These are phyloP conservation scores for Leucophenga varia DNA, from an alignment of 1,140 invertebrate species.

Conservation along the genomic window DNA sequence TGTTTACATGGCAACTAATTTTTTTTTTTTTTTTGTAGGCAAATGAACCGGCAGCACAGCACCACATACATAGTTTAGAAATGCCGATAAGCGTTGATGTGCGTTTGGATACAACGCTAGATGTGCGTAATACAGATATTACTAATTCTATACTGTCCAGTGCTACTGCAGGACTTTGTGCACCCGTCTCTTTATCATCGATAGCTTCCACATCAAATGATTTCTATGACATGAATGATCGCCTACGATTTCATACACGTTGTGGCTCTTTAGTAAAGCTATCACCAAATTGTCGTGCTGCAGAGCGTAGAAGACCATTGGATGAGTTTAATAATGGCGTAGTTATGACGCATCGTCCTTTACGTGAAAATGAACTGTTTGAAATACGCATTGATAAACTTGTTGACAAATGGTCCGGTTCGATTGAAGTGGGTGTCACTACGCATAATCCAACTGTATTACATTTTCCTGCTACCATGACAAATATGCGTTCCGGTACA, in stretches of 20 bases:
- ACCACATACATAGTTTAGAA: slow-evolving; percentile 43
- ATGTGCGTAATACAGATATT: too few species aligned
- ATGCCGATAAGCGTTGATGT: slow-evolving; percentile 51
- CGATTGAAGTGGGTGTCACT: slow-evolving; percentile 92
- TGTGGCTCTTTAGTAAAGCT: slow-evolving; percentile 87
- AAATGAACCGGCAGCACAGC: slow-evolving; percentile 32
- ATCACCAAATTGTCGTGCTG: slow-evolving; percentile 79
- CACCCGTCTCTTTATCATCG: not conserved
- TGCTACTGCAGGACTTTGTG: too few species aligned
- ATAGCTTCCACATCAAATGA: slow-evolving; percentile 17
- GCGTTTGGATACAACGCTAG: slow-evolving; percentile 11
- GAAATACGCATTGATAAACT: slow-evolving; percentile 90
- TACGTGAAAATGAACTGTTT: slow-evolving; percentile 88
- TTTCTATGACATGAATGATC: slow-evolving; percentile 61
- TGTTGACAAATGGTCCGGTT: slow-evolving; percentile 91
- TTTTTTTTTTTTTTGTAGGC: slow-evolving; percentile 11
- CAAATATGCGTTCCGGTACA: slow-evolving; percentile 91
- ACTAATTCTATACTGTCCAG: not conserved
- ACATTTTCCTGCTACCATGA: slow-evolving; percentile 96
- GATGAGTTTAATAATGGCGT: slow-evolving; percentile 95
- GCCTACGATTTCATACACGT: slow-evolving; percentile 82
- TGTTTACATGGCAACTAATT: not conserved
- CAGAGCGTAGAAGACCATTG: slow-evolving; percentile 80
- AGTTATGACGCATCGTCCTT: slow-evolving; percentile 85
- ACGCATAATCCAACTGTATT: slow-evolving; percentile 87